These are phyloP conservation scores for Vulpes vulpes DNA, from an alignment of 2,113 vertebrate genomes.

Conservation along the genomic window DNA sequence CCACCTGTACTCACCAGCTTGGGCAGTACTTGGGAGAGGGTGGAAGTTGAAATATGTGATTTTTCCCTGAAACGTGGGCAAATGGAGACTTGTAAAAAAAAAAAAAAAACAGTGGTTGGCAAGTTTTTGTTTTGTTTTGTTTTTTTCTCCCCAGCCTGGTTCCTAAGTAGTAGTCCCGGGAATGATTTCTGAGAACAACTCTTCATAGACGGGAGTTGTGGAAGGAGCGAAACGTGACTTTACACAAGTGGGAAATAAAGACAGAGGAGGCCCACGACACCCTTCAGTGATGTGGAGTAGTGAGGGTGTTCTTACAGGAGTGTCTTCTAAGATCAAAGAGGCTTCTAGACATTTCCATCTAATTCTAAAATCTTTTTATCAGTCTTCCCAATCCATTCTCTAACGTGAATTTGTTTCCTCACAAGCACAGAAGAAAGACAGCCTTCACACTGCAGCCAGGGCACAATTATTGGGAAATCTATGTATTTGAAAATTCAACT, in stretches of 20 bases:
- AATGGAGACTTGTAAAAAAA: not conserved
- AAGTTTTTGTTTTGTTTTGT: not conserved
- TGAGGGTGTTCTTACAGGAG: not conserved
- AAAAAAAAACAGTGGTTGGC: not conserved
- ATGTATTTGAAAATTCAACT: slow-evolving; percentile 1
- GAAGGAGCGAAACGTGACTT: not conserved
- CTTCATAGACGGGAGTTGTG: not conserved
- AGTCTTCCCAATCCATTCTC: not conserved
- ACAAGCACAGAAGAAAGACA: not conserved
- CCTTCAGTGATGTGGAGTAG: not conserved
- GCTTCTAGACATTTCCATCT: not conserved
- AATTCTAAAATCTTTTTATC: not conserved
- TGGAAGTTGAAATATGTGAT: not conserved
- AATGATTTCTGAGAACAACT: slow-evolving; percentile 23
- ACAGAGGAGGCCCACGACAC: not conserved
- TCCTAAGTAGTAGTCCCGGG: slow-evolving; percentile 26
- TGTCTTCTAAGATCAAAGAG: not conserved
- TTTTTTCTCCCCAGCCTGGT: not conserved
- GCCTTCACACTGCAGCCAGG: not conserved
- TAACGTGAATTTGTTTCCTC: slow-evolving; percentile 3
- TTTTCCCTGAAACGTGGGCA: not conserved
- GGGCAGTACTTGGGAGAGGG: not conserved
- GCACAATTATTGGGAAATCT: slow-evolving; percentile 25
- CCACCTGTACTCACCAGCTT: not conserved
- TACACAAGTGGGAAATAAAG: slow-evolving; percentile 1